These are phyloP conservation scores for Corapipo altera DNA, from an alignment of 2,113 vertebrate genomes.

Conservation along the genomic window DNA sequence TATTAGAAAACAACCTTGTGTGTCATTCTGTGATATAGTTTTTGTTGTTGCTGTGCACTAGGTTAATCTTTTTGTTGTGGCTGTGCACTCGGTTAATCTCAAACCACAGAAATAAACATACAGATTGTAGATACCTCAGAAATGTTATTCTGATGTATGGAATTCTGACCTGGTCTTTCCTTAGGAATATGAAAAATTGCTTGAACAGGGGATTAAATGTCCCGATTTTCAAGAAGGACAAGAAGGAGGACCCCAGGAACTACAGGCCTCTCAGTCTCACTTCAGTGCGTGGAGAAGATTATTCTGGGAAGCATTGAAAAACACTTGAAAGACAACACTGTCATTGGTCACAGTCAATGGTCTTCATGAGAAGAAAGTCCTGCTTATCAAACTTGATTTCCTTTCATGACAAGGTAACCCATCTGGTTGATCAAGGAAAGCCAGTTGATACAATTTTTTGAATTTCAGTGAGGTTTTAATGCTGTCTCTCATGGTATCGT, in stretches of 20 bases:
- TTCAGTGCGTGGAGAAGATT: background rate
- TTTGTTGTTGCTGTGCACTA: background rate
- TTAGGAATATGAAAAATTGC: background rate
- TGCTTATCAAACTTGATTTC: background rate
- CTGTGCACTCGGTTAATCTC: background rate
- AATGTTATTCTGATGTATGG: background rate
- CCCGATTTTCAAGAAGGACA: background rate
- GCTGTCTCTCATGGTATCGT: background rate
- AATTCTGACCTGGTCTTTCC: background rate
- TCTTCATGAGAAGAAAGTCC: background rate
- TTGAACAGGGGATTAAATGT: background rate
- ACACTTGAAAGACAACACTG: background rate
- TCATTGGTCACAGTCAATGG: background rate
- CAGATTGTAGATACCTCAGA: background rate
- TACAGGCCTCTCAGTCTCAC: background rate
- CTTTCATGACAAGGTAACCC: background rate
- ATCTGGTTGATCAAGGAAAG: background rate
- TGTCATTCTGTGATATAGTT: background rate
- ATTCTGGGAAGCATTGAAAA: background rate
- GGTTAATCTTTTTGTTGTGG: background rate
- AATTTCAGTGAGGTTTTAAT: background rate
- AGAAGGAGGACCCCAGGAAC: background rate
- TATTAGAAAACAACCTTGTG: background rate
- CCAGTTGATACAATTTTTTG: background rate
- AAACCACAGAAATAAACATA: background rate